Base-by-base conservation (phyloP, 2,113 vertebrate species). In the Sceloporus tristichus region DNA sequence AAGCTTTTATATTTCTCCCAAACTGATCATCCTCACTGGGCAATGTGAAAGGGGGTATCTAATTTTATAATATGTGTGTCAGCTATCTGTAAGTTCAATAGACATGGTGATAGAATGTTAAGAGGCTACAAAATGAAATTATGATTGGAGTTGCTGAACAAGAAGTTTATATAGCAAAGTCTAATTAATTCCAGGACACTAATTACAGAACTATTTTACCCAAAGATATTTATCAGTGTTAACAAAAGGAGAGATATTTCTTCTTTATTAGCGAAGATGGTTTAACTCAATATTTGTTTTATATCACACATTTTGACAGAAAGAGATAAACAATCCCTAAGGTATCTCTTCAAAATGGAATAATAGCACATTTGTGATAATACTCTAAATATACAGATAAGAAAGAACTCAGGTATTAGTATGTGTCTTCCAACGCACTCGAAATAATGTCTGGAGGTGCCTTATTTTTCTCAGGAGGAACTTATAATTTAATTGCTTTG, bases 401-500 rank as follows among this genome's bases (percentile, higher is more conserved):
- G 6, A 4, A 85, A 5, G 40, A 77, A 9, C 77, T 70, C 3
- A 59, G 74, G 86, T 0, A 27, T 13, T n/a, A 54, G 48, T 21
- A 25, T 48, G 2, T 0, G 0, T 0, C 1, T 16, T 54, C 42
- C 34, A 21, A 79, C 3, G 40, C 74, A 29, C 40, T 68, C 19
- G 29, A 79, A 70, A 79, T 56, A 79, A 79, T 71, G 65, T 56
- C 76, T 71, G 42, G 59, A 27, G 21, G 42, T n/a, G n/a, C 68
- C 65, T 71, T 79, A 25, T 71, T 86, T 70, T 79, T n/a, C 76
- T 86, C 85, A 79, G 34, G 18, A 89, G 70, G 0, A 82, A 29
- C 53, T 85, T 85, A 76, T 42, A 85, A 85, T 53, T 79, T 21
- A 91, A 82, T 16, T 91, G 53, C 2, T 93, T 62, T 48, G 59